Conservation (phyloP, 92 coral and sea anemone species). For the Phenganax subtilis region DNA sequence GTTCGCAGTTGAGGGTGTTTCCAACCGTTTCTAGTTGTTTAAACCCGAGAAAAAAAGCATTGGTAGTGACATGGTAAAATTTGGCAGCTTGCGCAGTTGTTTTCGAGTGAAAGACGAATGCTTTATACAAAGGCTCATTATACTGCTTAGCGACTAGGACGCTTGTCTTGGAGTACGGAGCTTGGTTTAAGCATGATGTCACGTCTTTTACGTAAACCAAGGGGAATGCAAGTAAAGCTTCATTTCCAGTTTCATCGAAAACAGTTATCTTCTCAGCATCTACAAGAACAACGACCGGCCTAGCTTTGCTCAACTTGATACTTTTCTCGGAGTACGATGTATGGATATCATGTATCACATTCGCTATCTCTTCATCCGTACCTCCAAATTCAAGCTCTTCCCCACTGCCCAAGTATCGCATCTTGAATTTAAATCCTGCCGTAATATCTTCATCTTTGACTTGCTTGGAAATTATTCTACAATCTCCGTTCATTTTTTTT, state of each 20-base stretch:
- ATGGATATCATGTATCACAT: constrained; percentile 35
- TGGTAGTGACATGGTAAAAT: constrained; percentile 10
- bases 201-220: constrained; percentile 24
- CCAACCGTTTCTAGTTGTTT: neutral
- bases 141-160: constrained; percentile 25
- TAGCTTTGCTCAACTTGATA: constrained; percentile 15
- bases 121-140: constrained; percentile 18
- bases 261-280: constrained; percentile 23
- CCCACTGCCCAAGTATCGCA: constrained; percentile 15
- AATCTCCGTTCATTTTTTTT: neutral
- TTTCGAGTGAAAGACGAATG: constrained; percentile 25
- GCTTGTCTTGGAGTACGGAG: constrained; percentile 22
- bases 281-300: constrained; percentile 9
- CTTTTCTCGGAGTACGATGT: neutral
- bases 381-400: constrained; percentile 21
- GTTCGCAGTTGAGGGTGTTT: neutral
- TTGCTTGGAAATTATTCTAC: neutral
- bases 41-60: constrained; percentile 22
- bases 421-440: constrained; percentile 9
- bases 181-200: constrained; percentile 23
- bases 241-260: constrained; percentile 13
- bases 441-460: constrained; percentile 6
- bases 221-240: neutral
- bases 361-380: constrained; percentile 17
- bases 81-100: neutral